A percentile compares a stretch with the other conserved stretches of the same genome.
These are phyloP conservation scores for Dendrocopos noguchii DNA, from an alignment of 2,113 vertebrate genomes.

Conservation along the genomic window DNA sequence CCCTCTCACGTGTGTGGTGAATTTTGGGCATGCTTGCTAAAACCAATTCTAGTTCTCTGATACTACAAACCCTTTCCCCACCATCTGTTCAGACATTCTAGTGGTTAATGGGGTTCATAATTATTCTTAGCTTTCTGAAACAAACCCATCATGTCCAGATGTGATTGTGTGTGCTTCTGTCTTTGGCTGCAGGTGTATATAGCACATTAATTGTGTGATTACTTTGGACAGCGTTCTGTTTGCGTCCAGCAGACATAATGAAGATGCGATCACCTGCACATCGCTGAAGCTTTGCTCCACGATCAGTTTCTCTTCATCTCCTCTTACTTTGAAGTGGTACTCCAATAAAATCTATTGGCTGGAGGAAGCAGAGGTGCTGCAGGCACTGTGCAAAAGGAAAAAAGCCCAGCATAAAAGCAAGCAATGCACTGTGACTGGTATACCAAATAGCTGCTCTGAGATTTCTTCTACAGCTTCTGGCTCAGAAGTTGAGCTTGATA, in stretches of 20 bases:
- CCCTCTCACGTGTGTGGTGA: not conserved
- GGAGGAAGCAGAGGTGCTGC: not conserved
- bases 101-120: not conserved
- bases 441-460: not conserved
- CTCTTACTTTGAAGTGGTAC: not conserved
- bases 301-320: not conserved
- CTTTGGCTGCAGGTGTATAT: not conserved
- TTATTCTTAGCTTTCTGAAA: not conserved
- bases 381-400: not conserved
- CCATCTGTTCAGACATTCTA: not conserved
- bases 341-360: not conserved
- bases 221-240: not conserved
- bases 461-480: not conserved
- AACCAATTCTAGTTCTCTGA: not conserved
- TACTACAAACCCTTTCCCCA: not conserved
- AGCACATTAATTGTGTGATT: not conserved
- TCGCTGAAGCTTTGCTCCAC: not conserved
- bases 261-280: rapidly evolving
- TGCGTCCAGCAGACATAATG: not conserved
- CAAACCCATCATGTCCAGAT: not conserved
- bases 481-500: not conserved
- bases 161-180: not conserved
- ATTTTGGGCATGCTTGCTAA: not conserved
- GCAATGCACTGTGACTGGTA: not conserved
- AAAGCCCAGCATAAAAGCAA: not conserved